These are phyloP conservation scores for Raja brachyura DNA, from an alignment of 2,113 vertebrate genomes.

Conservation along the genomic window DNA sequence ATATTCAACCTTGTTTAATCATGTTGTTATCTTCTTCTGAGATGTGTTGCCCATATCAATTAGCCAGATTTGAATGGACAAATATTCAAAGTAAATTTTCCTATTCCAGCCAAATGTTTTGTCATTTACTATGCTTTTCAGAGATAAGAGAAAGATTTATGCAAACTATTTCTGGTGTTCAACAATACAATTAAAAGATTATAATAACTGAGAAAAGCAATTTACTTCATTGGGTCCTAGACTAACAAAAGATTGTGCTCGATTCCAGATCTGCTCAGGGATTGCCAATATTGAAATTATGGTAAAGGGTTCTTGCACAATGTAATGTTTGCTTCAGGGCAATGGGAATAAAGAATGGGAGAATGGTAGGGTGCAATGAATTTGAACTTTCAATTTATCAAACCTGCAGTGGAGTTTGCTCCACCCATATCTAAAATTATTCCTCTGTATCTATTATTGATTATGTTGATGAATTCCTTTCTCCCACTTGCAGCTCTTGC, in stretches of 20 bases:
- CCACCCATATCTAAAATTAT: background rate
- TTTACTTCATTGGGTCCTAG: background rate
- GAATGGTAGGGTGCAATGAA: background rate
- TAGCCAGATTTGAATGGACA: background rate
- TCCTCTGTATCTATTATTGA: background rate
- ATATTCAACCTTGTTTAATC: background rate
- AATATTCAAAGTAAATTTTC: conserved; percentile 13
- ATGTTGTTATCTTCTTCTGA: background rate
- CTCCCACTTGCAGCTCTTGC: background rate
- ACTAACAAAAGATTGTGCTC: background rate
- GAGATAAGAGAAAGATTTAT: conserved; percentile 11
- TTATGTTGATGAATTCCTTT: background rate
- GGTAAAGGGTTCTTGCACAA: background rate
- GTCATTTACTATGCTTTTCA: background rate
- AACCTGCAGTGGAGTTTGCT: background rate
- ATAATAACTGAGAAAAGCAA: background rate
- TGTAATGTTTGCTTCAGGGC: background rate
- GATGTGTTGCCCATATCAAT: background rate
- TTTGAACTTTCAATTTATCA: background rate
- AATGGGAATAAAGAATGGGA: background rate
- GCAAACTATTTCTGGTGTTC: background rate
- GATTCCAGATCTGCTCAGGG: background rate
- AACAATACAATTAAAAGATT: background rate
- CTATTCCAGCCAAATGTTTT: background rate
- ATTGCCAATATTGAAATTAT: background rate